Base-by-base conservation (phyloP, 2,797 vertebrate genomes). In the Discoglossus pictus region DNA sequence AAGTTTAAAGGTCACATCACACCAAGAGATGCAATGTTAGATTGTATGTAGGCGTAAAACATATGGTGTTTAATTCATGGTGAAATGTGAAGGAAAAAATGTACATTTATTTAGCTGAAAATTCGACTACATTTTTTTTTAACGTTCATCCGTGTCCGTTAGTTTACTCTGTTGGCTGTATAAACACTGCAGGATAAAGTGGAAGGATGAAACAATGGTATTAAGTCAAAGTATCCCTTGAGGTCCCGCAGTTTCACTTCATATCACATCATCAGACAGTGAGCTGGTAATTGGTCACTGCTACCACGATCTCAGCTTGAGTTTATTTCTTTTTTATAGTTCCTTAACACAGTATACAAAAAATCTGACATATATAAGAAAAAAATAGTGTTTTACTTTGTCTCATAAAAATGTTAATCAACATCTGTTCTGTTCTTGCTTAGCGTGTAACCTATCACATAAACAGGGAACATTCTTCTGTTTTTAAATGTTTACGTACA, bases 251-350 rank as follows among this genome's bases (percentile, higher is more conserved):
- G 51, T 63, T 62, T 63, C 51, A 56, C 60, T 55, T 61, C 50
- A 62, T 34, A 55, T 69, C 59, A 51, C 68, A 64, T 58, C 60
- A 56, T 24, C 44, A 52, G 68, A 15, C 8, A 59, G 61, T 36
- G 27, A 59, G 39, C 18, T 36, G 27, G 44, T 64, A 71, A 64
- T 64, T 64, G 68, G 68, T 64, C 53, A 64, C 68, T 52, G 53
- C 47, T 71, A 58, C 68, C 43, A 50, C 35, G 35, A 64, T 42
- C 60, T 25, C 8, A 15, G 35, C 43, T 56, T 62, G 60, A 50
- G 38, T 48, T 70, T 61, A 42, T 63, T 63, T 20, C 44, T 43
- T 44, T 42, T 58, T 62, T 64, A 50, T 71, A 55, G 39, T 43
- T 35, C 15, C 17, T 58, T 24, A 9, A 9, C 51, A 36, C 38